Conservation (phyloP, 2,888 invertebrate species). For the Malthinus flaveolus region DNA sequence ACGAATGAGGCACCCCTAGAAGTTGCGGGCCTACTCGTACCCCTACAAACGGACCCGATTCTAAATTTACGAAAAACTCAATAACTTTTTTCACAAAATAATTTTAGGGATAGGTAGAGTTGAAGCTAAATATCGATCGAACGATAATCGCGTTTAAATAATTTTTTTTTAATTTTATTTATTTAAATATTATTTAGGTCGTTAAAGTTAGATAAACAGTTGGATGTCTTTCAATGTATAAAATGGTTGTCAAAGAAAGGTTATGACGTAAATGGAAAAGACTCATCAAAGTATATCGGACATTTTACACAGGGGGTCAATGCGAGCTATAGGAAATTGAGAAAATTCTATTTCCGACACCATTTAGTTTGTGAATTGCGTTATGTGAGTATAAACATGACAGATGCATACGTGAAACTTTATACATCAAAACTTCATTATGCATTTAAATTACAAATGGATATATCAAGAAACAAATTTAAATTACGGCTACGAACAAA, state of each 20-base stretch:
- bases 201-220: slow-evolving; percentile 19
- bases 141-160: no score
- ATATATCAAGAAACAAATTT: no score
- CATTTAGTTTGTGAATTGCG: slow-evolving; percentile 31
- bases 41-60: no score
- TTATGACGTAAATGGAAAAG: slow-evolving; percentile 35
- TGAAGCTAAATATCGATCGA: no score
- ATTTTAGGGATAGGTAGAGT: no score
- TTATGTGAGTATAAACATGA: slow-evolving; percentile 21
- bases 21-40: no score
- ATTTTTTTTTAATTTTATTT: background rate
- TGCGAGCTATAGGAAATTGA: slow-evolving; percentile 52
- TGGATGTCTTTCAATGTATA: slow-evolving; percentile 32
- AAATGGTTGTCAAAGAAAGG: slow-evolving; percentile 31
- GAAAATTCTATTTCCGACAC: slow-evolving; percentile 51
- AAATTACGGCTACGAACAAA: no score
- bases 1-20: no score
- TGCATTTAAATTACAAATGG: no score
- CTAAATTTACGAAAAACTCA: no score
- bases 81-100: no score
- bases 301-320: slow-evolving; percentile 37
- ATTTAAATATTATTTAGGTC: background rate
- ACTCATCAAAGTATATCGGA: slow-evolving; percentile 28
- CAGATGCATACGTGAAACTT: slow-evolving; percentile 13
- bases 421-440: no score